Evolutionary conservation across 2,888 invertebrate genomes (phyloP).

Genomic region (Calameuta pallipes): DNA sequence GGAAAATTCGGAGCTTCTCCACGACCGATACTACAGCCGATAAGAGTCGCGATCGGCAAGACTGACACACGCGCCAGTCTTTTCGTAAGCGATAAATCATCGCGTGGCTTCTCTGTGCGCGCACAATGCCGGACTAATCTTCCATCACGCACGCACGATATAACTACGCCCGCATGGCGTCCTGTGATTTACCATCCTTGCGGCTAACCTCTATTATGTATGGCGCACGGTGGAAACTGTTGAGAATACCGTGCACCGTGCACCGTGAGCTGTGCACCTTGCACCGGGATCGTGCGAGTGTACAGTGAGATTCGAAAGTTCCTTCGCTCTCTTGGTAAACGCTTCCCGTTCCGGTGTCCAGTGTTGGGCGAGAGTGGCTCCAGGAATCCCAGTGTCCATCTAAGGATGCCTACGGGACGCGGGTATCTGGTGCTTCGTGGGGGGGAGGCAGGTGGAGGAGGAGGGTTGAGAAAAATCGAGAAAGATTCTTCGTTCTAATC

Average conservation of each 20-base stretch:
- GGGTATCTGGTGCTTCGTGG: neutral
- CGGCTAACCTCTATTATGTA: constrained; percentile 65
- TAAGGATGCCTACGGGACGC: neutral
- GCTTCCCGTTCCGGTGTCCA: constrained; percentile 29
- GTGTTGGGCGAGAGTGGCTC: constrained; percentile 10
- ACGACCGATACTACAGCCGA: neutral
- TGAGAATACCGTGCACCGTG: constrained; percentile 59
- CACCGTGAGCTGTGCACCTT: constrained; percentile 46
- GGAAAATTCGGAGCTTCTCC: neutral
- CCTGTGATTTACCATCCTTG: constrained; percentile 64
- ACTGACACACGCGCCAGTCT: constrained; percentile 4
- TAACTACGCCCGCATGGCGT: constrained; percentile 66
- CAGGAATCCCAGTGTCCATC: neutral
- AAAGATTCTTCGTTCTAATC: neutral
- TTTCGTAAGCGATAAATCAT: constrained; percentile 57
- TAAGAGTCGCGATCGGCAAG: neutral
- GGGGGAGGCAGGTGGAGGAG: neutral
- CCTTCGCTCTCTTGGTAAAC: constrained; percentile 19
- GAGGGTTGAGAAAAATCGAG: neutral
- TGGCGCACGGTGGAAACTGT: constrained; percentile 61
- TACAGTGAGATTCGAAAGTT: constrained; percentile 41
- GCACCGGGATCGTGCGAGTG: constrained; percentile 31
- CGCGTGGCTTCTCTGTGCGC: constrained; percentile 58
- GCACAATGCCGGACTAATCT: constrained; percentile 65
- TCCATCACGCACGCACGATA: constrained; percentile 64